Percentiles rank a stretch among this genome's conserved stretches.
These are phyloP conservation scores for Cryptosula pallasiana DNA, from an alignment of 2,888 invertebrate genomes.

Conservation along the genomic window DNA sequence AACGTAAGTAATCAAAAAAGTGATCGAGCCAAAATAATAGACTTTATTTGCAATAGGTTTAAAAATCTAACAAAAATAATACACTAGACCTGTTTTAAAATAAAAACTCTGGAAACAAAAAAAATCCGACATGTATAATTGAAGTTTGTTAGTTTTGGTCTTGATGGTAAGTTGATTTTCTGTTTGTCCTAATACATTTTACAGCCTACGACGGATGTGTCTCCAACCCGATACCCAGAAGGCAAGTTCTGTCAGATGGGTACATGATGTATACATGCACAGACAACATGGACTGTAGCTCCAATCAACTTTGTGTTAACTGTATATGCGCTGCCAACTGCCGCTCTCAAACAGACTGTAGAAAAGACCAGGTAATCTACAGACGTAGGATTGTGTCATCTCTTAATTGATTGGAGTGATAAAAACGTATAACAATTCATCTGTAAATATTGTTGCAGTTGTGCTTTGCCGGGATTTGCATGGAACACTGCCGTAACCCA, in stretches of 20 bases:
- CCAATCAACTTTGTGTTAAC: slow-evolving; percentile 9
- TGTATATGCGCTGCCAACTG: slow-evolving; percentile 13
- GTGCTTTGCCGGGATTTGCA: slow-evolving; percentile 1
- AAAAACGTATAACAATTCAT: too few relatives aligned
- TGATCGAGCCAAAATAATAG: too few relatives aligned
- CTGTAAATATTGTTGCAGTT: neutral
- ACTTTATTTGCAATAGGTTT: too few relatives aligned
- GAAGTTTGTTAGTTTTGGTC: too few relatives aligned
- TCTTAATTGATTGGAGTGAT: too few relatives aligned
- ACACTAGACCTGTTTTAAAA: too few relatives aligned
- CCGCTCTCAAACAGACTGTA: neutral
- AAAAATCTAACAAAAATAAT: too few relatives aligned
- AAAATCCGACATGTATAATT: too few relatives aligned
- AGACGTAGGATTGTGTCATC: too few relatives aligned
- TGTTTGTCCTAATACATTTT: too few relatives aligned
- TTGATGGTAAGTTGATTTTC: too few relatives aligned
- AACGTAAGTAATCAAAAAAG: neutral
- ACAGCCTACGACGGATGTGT: neutral
- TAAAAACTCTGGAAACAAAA: too few relatives aligned
- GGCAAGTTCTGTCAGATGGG: neutral
- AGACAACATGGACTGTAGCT: neutral
- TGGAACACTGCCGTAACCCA: neutral
- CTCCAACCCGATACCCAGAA: neutral
- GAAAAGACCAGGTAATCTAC: neutral
- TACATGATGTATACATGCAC: neutral